Evolutionary conservation across 2,113 vertebrate species (phyloP), one percentile per base, ranked within the genome.

Genomic region (Spea bombifrons): DNA sequence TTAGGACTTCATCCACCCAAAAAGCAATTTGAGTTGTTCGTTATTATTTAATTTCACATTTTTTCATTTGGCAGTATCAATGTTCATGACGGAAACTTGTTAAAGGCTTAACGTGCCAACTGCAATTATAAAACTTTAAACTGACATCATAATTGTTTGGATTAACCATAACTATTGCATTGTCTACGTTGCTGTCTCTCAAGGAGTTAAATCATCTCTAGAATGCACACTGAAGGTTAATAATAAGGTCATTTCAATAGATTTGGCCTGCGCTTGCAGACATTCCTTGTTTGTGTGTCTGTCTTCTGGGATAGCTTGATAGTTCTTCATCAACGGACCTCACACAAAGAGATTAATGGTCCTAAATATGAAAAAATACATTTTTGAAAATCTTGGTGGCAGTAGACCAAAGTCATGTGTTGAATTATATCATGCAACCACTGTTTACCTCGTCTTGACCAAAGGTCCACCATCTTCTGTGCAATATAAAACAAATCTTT

Each of bases 311-410:
- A 80, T 16, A 48, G 50, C 71, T 59, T 67, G 50, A 48, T 80
- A 57, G 67, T 80, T 80, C 65, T 59, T 68, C 57, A 66, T 80
- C 65, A 61, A 68, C 64, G 73, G 78, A 74, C 71, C 71, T 74
- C 71, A 80, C 71, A 68, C 64, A 80, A 49, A n/a, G 71, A 74
- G 78, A 80, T 74, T 74, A 74, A 80, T 63, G n/a, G 46, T 57
- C 47, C 30, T 66, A 44, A 66, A 47, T 66, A 73, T 49, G 46
- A 75, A 49, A 52, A 50, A 65, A 49, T 44, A 53, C 12, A 49
- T 74, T 59, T 71, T 79, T 66, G 49, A n/a, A 63, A 79, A 73
- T 30, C 52, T 43, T 57, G 15, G 50, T 66, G 16, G 44, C 13
- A 73, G 52, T 53, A 72, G 46, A 72, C 48, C 13, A 79, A 73